Evolutionary conservation across 2,797 vertebrate genomes (phyloP), one percentile per base, ranked within the genome.

Genomic region (Lepilemur septentrionalis): DNA sequence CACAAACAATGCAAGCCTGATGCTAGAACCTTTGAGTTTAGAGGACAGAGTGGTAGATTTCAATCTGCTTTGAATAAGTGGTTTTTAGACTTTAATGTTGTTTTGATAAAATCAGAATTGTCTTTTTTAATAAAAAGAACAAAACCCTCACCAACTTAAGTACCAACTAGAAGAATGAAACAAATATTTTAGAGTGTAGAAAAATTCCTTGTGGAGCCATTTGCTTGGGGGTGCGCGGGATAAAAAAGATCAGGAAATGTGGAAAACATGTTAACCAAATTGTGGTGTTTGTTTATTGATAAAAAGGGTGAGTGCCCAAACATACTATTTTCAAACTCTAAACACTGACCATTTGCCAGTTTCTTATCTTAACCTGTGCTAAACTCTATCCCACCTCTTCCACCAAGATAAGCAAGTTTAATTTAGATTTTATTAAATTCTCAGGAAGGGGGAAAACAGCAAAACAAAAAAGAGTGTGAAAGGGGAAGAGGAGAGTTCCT

Each of bases 391-490:
- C 35, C 20, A 69, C 20, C 18, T 88, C 81, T 63, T 48, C 20
- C 93, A 69, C 20, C 30, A 43, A 72, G 69, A 93, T 80, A 96
- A 93, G 35, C 46, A 94, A 91, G 35, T 82, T 93, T 89, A 79
- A 85, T 94, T 90, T 86, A 87, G 93, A 84, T 48, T 95, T 57
- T 85, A 82, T 89, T 70, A 73, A 69, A 86, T 79, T 70, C 43
- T 94, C 38, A 52, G 20, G 30, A 46, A 69, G 35, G 35, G 48
- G 28, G 32, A 61, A 57, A 32, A 81, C 50, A 41, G 32, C 67
- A 63, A 87, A 79, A 61, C 79, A 28, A 28, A 69, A 75, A 96
- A 86, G 25, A 50, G 50, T 52, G 10, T 41, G 20, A 85, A 93
- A 92, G 15, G 20, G 18, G 22, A 72, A 2, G 35, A 28, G 23